These are phyloP conservation scores for Psilanteris sp. DNA, from an alignment of 1,140 invertebrate genomes.

Conservation along the genomic window DNA sequence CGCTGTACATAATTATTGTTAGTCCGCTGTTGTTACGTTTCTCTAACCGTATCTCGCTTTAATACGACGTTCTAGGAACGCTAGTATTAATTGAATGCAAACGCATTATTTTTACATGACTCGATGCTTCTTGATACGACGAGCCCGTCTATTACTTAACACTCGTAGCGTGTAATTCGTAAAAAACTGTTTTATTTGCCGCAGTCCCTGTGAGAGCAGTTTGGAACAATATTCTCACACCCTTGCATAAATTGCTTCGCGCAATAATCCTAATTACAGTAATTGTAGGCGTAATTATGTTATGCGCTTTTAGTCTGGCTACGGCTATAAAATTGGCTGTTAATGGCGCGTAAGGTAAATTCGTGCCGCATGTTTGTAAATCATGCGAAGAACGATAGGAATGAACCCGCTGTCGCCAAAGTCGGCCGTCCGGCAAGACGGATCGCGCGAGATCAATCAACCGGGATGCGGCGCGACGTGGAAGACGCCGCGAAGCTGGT, in stretches of 20 bases:
- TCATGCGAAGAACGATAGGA: slow-evolving; percentile 47
- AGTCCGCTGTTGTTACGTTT: too few relatives aligned
- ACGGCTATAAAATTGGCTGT: slow-evolving; percentile 42
- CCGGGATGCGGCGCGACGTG: slow-evolving; percentile 21
- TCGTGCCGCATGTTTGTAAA: slow-evolving; percentile 59
- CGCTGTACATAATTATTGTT: too few relatives aligned
- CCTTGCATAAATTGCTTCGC: slow-evolving; percentile 1
- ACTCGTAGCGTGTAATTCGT: too few relatives aligned
- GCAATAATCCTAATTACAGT: slow-evolving; percentile 49
- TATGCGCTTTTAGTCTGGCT: slow-evolving; percentile 10
- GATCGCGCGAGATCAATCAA: slow-evolving; percentile 63
- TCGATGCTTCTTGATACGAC: too few relatives aligned
- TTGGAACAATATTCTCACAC: slow-evolving; percentile 28
- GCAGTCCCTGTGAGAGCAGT: slow-evolving; percentile 22
- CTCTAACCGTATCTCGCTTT: too few relatives aligned
- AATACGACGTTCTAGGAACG: too few relatives aligned
- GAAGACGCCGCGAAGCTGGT: slow-evolving; percentile 52
- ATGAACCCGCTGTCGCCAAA: slow-evolving; percentile 45
- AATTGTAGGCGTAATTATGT: slow-evolving; percentile 36
- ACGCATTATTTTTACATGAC: too few relatives aligned
- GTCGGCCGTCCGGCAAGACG: slow-evolving; percentile 50
- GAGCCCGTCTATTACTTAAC: too few relatives aligned
- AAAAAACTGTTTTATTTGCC: too few relatives aligned
- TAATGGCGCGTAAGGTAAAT: slow-evolving; percentile 44
- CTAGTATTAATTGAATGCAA: too few relatives aligned